Base-by-base conservation (phyloP, 1,140 invertebrate species). In the Diabrotica virgifera region DNA sequence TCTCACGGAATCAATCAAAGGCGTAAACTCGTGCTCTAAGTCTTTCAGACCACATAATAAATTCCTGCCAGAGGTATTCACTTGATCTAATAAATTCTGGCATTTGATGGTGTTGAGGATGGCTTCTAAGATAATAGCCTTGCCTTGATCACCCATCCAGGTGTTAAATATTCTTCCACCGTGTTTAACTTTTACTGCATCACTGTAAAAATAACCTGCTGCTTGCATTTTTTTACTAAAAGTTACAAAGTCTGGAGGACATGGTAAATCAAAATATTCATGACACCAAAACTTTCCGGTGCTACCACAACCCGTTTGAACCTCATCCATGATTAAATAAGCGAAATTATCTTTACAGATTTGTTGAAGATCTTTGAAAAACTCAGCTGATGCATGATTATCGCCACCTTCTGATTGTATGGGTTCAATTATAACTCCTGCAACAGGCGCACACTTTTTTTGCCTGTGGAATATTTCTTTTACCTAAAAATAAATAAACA, bases 221-320 rank as follows among this genome's bases (percentile, higher is more conserved):
- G 95, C 86, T 69, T 96, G 87, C 92, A 98, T 94, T 81, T 99
- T 99, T 82, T 99, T 99, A 71, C 95, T 97, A 79, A 99, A 99
- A 0, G 95, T 96, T 0, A 99, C 94, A 52, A 98, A 80, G 79
- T 99, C 97, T 0, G 97, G 96, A 3, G 96, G 86, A 24, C 84
- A 80, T 1, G 89, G 85, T 53, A 99, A 80, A 72, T 94, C 82
- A 77, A 98, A 99, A 74, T 97, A 88, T 80, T 99, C 96, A 78
- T 99, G 93, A 66, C 93, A 95, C 97, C 97, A 99, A 84, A 98
- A 93, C 80, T 95, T 97, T n/a, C 97, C 97, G 0, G 95, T 97
- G 6, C 94, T 88, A 4, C 96, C 97, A 64, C 96, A 91, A 5
- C 97, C 97, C 5, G 97, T 99, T 84, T 99, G 97, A 4, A 99